These are phyloP conservation scores for Formicarius rufipectus DNA, from an alignment of 2,113 vertebrate species.

Conservation along the genomic window DNA sequence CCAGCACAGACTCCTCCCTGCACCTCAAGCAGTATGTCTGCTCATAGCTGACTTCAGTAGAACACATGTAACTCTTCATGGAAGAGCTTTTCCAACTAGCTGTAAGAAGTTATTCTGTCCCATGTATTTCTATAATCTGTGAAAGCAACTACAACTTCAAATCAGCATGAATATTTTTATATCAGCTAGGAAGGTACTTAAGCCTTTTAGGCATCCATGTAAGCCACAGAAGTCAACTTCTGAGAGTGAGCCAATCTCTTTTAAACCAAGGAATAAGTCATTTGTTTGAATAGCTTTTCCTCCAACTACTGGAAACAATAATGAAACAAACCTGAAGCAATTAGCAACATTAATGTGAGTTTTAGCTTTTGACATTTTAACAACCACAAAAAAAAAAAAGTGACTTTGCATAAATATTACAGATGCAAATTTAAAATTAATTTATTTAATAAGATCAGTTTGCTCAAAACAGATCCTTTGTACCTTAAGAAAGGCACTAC, in stretches of 20 bases:
- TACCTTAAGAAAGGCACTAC: neutral
- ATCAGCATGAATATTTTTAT: neutral
- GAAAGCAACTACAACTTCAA: neutral
- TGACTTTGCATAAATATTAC: neutral
- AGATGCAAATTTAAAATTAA: neutral
- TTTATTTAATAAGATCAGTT: neutral
- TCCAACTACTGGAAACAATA: neutral
- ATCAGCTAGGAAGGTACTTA: neutral
- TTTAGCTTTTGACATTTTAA: neutral
- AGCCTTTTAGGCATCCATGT: neutral
- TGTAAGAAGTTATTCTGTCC: neutral
- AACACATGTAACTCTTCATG: neutral
- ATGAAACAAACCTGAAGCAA: neutral
- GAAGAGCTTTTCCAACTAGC: neutral
- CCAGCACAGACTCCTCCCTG: neutral
- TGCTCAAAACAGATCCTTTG: neutral
- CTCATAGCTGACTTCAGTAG: neutral
- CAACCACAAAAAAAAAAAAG: neutral
- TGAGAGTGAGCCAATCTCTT: neutral
- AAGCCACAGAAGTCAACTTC: neutral
- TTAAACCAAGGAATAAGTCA: neutral
- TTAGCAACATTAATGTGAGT: neutral
- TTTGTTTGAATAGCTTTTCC: neutral
- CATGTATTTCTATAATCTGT: neutral
- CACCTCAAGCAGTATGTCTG: neutral